Evolutionary conservation across 30 jellyfish, hydroid and myxozoan genomes (phyloP).

Genomic region (Pelagia noctiluca): DNA sequence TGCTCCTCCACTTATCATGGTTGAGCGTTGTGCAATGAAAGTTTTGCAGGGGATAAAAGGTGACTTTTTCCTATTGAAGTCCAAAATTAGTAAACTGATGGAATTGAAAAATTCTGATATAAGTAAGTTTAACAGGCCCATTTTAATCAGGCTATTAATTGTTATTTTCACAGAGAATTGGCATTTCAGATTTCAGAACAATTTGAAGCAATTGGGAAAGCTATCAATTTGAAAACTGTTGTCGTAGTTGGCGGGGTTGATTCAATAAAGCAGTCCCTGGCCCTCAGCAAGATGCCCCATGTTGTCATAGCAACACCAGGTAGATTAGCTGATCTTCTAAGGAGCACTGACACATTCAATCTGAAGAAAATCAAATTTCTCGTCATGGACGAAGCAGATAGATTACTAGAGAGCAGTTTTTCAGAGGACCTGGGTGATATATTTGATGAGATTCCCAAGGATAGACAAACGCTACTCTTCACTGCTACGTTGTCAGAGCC

Average conservation of each 20-base stretch:
- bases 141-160: neutral
- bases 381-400: slow-evolving; percentile 96
- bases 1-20: no score
- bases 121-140: neutral
- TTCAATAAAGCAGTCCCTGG: slow-evolving; percentile 75
- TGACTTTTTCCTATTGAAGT: no score
- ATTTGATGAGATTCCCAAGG: slow-evolving; percentile 73
- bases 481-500: slow-evolving; percentile 93
- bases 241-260: slow-evolving; percentile 94
- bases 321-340: slow-evolving; percentile 78
- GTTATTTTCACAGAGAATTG: slow-evolving; percentile 72
- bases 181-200: slow-evolving; percentile 98
- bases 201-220: slow-evolving; percentile 90
- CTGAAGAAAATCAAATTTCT: slow-evolving; percentile 72
- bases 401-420: slow-evolving; percentile 80
- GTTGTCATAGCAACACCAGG: slow-evolving; percentile 99
- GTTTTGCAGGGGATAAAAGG: no score
- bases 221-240: slow-evolving; percentile 76
- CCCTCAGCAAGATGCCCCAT: slow-evolving; percentile 87
- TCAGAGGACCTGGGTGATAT: slow-evolving; percentile 73
- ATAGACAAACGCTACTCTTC: slow-evolving; percentile 90
- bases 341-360: slow-evolving; percentile 70
- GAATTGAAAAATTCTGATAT: no score
- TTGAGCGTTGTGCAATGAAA: no score
- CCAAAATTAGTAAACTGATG: no score